Conservation (phyloP, 53 echinoderm and acorn worm species). For the Antedon mediterranea region DNA sequence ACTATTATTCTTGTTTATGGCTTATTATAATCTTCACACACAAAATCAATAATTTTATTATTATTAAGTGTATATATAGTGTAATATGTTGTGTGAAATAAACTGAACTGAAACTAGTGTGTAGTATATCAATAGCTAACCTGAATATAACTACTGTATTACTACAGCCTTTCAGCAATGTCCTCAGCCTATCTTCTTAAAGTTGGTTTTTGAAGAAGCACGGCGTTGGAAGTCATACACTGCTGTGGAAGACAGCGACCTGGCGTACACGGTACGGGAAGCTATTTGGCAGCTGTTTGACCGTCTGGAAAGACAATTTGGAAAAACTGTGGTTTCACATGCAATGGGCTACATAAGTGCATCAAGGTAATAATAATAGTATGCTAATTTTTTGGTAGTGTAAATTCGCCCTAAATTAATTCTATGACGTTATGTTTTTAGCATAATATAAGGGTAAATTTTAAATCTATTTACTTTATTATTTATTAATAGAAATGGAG, state of each 20-base stretch:
- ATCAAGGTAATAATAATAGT: conserved; percentile 35
- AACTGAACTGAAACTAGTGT: no score
- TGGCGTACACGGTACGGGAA: conserved; percentile 56
- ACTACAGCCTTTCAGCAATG: conserved; percentile 56
- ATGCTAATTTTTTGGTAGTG: background rate
- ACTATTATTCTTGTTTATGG: no score
- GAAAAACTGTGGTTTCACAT: conserved; percentile 72
- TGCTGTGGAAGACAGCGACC: conserved; percentile 36
- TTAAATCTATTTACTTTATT: background rate
- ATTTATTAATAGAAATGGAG: conserved; percentile 41
- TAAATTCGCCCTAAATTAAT: no score
- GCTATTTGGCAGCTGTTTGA: conserved; percentile 90
- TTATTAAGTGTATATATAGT: no score
- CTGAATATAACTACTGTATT: background rate
- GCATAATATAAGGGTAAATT: no score
- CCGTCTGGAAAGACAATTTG: conserved; percentile 75
- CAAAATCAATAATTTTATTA: no score
- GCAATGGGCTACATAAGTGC: conserved; percentile 86
- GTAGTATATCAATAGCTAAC: no score
- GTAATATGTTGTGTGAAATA: no score
- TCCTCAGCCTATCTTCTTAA: conserved; percentile 76
- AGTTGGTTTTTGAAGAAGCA: conserved; percentile 85
- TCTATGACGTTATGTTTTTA: no score
- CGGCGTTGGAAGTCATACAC: conserved; percentile 82
- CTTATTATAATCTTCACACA: no score